These are phyloP conservation scores for Steinernema khuongi DNA, from an alignment of 1,140 invertebrate species.

Conservation along the genomic window DNA sequence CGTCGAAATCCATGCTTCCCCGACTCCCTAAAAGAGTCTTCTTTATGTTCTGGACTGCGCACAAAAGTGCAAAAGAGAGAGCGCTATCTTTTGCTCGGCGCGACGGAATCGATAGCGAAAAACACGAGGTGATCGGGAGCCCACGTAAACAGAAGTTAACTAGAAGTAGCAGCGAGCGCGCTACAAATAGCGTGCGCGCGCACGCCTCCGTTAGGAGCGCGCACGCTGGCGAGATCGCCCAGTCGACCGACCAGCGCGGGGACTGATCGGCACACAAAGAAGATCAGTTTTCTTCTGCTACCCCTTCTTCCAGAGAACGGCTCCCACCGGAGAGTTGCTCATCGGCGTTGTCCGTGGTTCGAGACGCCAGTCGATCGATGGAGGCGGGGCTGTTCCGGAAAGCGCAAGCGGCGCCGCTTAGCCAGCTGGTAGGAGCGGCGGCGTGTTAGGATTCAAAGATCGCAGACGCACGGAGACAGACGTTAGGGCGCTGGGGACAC, in stretches of 20 bases:
- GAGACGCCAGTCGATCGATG: not conserved
- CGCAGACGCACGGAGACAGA: too few species aligned
- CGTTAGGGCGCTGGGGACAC: not conserved
- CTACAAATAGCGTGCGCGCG: too few species aligned
- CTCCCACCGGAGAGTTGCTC: not conserved
- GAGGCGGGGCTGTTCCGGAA: not conserved
- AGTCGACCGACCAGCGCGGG: not conserved
- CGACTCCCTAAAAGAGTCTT: too few species aligned
- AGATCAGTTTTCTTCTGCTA: not conserved
- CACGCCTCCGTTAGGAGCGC: too few species aligned
- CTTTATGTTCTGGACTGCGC: not conserved
- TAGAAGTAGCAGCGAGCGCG: too few species aligned
- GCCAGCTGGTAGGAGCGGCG: not conserved
- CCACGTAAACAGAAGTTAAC: not conserved
- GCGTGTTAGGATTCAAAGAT: too few species aligned
- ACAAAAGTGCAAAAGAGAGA: too few species aligned
- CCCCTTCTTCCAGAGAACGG: not conserved
- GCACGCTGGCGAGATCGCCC: not conserved
- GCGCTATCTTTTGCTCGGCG: not conserved
- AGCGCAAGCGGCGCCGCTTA: not conserved
- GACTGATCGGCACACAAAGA: too few species aligned
- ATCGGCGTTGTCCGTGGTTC: not conserved
- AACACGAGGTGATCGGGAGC: too few species aligned
- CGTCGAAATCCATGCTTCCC: not conserved
- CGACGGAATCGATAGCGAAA: too few species aligned